phyloP scores from a whole-genome alignment of 2,797 vertebrate species.

The Loriculus beryllinus region DNA sequence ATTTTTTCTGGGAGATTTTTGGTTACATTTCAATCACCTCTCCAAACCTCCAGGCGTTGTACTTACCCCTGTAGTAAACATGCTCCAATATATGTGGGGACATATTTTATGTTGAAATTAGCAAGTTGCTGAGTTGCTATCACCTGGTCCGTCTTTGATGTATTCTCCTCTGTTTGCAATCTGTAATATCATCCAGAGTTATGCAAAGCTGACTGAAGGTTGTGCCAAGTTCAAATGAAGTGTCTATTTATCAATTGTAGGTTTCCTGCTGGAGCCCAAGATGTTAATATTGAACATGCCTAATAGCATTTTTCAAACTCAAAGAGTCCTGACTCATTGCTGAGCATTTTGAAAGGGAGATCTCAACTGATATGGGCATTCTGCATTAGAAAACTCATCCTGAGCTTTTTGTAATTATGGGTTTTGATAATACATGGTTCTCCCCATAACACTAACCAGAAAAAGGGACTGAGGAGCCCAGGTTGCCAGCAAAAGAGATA shows the following conservation, averaged over 20 bases:
- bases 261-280: conserved; percentile 45
- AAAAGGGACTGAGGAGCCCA: neutral
- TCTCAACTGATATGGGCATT: neutral
- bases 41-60: neutral
- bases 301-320: conserved; percentile 51
- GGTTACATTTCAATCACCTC: neutral
- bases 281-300: conserved; percentile 59
- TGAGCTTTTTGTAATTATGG: neutral
- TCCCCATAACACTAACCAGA: neutral
- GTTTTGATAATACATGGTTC: neutral
- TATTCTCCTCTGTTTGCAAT: neutral
- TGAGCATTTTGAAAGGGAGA: conserved; percentile 34
- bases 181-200: conserved; percentile 17
- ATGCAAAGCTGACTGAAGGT: conserved; percentile 53
- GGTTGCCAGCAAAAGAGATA: neutral
- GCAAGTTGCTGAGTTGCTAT: neutral
- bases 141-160: neutral
- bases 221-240: conserved; percentile 66
- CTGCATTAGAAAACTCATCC: neutral
- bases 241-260: conserved; percentile 49
- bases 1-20: neutral
- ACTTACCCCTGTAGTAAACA: neutral
- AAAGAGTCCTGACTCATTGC: conserved; percentile 10
- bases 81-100: neutral
- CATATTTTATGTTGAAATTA: conserved; percentile 40